A percentile compares a stretch with the other conserved stretches of the same genome.
Conservation (phyloP, 2,888 invertebrate genomes). For the Xestoiulus laeticollis region DNA sequence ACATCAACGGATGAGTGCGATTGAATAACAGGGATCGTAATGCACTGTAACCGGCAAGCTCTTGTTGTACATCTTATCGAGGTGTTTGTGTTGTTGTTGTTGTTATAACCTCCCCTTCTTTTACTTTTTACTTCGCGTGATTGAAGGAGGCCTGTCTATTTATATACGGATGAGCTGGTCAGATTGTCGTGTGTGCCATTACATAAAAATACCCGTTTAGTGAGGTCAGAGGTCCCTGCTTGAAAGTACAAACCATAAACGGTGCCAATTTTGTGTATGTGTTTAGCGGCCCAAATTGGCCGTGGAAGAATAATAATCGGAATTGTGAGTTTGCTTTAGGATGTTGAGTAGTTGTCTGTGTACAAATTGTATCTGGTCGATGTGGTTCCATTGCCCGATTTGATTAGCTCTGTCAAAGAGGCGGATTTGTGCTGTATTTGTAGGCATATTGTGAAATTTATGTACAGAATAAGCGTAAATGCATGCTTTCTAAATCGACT, state of each 20-base stretch:
- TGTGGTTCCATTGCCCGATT: neutral
- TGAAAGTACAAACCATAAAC: conserved; percentile 34
- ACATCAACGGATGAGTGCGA: neutral
- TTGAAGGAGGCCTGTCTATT: neutral
- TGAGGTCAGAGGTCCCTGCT: conserved; percentile 37
- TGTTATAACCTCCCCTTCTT: neutral
- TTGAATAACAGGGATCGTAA: neutral
- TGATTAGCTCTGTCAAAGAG: neutral
- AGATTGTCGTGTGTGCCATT: neutral
- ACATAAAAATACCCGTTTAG: conserved; percentile 3
- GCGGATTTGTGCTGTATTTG: neutral
- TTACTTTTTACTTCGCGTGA: neutral
- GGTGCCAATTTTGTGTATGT: conserved; percentile 25
- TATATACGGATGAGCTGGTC: neutral
- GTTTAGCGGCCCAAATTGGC: neutral
- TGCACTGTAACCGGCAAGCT: neutral
- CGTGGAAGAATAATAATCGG: neutral
- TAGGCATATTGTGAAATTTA: neutral
- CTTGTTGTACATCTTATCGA: neutral
- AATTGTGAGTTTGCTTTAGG: neutral
- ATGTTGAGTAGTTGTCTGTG: neutral
- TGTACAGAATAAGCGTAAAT: neutral
- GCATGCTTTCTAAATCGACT: neutral
- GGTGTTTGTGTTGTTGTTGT: neutral
- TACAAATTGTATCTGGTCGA: neutral